Percentiles rank a stretch among this genome's conserved stretches.
Evolutionary conservation across 2,113 vertebrate species (phyloP).

Genomic region (Mormoops blainvillei): DNA sequence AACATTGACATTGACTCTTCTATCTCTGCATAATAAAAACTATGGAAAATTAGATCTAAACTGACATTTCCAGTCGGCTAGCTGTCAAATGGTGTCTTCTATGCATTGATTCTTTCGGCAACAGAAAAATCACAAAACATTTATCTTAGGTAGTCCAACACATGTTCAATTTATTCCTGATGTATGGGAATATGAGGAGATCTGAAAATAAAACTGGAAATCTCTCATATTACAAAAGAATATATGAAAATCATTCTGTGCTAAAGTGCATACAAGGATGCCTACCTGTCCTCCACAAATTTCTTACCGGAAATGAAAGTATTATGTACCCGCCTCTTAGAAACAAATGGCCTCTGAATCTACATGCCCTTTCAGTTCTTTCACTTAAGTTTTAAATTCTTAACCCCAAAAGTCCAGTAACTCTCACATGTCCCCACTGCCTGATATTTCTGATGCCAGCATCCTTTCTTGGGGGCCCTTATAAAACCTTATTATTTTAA

Average conservation of each 20-base stretch:
- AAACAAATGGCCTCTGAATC: neutral
- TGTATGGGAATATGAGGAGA: neutral
- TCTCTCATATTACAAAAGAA: neutral
- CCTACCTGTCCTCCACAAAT: neutral
- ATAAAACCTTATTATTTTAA: neutral
- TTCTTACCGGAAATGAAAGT: neutral
- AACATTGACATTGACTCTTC: neutral
- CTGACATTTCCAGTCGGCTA: neutral
- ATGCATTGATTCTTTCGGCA: neutral
- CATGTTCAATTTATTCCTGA: neutral
- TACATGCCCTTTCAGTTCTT: neutral
- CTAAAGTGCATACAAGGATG: neutral
- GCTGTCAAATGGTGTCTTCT: neutral
- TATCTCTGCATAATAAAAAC: neutral
- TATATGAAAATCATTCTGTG: neutral
- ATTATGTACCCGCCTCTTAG: neutral
- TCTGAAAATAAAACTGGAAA: neutral
- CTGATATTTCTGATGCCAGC: neutral
- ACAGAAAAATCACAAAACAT: constrained; percentile 25
- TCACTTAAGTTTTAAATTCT: neutral
- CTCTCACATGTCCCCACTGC: neutral
- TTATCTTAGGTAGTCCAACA: neutral
- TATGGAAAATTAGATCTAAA: constrained; percentile 15
- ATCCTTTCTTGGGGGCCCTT: neutral
- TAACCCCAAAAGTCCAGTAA: neutral